Evolutionary conservation across 2,113 vertebrate species (phyloP), one percentile per base, ranked within the genome.

Genomic region (Formicarius rufipectus): DNA sequence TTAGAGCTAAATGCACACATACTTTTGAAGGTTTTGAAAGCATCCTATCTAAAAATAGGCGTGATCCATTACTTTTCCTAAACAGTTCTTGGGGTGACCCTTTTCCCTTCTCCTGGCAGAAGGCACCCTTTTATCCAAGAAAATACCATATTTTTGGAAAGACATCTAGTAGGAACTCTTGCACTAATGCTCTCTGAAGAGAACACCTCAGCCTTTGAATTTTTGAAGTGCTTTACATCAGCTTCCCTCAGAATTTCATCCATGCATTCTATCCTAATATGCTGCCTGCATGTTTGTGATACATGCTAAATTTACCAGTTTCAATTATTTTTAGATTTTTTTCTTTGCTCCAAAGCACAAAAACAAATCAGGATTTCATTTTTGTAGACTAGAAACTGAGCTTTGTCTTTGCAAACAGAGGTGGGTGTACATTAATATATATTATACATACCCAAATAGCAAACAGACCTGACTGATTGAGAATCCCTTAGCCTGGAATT

Each of bases 381-480:
- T 55, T 68, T 14, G 15, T 40, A 22, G 14, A 60, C 24, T 50
- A 37, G 23, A 81, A 39, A 22, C 12, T 40, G 56, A 59, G 28
- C n/a, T 63, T 83, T 89, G 47, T 40, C 24, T 60, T 81, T 60
- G 47, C 75, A 60, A 91, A 27, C 28, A 67, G 25, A 60, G 20
- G 14, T 66, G 22, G 2, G 1, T 42, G 18, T 53, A 24, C 0
- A 1, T 77, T 12, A 50, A 28, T 49, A 25, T 30, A 6, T 52
- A 4, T 72, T 73, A 14, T 40, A 30, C 10, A 23, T 25, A 35
- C 6, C 33, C 28, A 72, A 68, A 85, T 17, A 68, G 20, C 52
- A 71, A 66, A 55, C 14, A n/a, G 16, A 59, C 22, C 16, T 39
- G 39, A n/a, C 18, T 76, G 22, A 3, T 5, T 31, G 24, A 52